A percentile compares a stretch with the other conserved stretches of the same genome.
These are phyloP conservation scores for Gnathonemus longibarbis DNA, from an alignment of 2,113 vertebrate genomes.

Conservation along the genomic window DNA sequence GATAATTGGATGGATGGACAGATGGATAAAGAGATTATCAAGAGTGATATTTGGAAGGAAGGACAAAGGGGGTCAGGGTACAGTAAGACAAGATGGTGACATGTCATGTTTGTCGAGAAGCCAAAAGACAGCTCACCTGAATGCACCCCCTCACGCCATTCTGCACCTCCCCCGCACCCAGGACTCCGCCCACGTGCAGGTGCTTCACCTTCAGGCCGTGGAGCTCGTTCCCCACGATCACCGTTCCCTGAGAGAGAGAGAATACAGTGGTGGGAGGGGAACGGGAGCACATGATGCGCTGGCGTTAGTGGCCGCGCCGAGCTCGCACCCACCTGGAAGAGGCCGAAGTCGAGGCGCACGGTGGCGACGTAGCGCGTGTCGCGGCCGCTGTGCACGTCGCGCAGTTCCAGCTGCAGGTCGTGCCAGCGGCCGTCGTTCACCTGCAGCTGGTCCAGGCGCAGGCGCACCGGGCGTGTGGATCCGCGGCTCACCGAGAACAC, in stretches of 20 bases:
- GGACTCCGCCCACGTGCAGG: conserved; percentile 84
- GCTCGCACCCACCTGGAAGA: conserved; percentile 73
- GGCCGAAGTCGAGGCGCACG: conserved; percentile 82
- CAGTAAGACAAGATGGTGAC: background rate
- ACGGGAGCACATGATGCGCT: background rate
- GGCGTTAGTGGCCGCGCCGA: background rate
- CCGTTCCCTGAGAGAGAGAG: conserved; percentile 69
- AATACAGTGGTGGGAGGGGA: background rate
- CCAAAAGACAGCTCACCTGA: conserved; percentile 66
- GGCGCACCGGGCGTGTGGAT: conserved; percentile 64
- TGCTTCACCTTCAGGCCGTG: conserved; percentile 92
- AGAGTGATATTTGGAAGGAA: background rate
- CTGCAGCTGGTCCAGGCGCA: conserved; percentile 81
- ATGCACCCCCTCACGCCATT: conserved; percentile 88
- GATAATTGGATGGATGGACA: background rate
- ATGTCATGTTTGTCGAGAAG: too few relatives aligned
- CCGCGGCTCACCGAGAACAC: conserved; percentile 78
- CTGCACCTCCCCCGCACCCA: conserved; percentile 76
- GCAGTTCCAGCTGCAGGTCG: conserved; percentile 84
- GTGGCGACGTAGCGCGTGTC: conserved; percentile 80
- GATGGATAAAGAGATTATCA: background rate
- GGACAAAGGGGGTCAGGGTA: background rate
- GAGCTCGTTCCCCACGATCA: conserved; percentile 85
- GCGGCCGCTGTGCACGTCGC: conserved; percentile 73
- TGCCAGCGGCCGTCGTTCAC: conserved; percentile 92